Conservation (phyloP, 2,797 vertebrate genomes). For the Amblyopsis hoosieri region DNA sequence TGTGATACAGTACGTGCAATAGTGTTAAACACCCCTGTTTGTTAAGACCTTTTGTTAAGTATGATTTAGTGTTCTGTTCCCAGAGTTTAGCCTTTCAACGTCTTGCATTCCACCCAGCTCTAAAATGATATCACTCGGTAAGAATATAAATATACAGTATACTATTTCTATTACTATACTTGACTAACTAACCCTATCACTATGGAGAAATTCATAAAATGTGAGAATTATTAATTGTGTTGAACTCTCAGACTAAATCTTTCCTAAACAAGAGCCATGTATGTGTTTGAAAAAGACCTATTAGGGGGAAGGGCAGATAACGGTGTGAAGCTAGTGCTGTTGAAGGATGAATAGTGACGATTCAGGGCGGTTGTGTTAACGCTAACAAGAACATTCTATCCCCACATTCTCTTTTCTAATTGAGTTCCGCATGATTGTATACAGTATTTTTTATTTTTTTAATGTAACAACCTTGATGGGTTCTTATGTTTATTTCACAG, state of each 20-base stretch:
- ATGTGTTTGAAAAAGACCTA: background rate
- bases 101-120: background rate
- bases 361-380: background rate
- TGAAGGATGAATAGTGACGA: too few relatives aligned
- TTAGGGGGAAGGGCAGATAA: too few relatives aligned
- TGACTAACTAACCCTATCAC: too few relatives aligned
- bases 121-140: conserved; percentile 1
- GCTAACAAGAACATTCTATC: background rate
- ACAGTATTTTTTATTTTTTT: background rate
- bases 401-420: background rate
- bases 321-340: too few relatives aligned
- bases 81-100: background rate
- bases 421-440: background rate
- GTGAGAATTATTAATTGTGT: too few relatives aligned
- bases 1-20: background rate
- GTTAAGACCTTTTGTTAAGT: too few relatives aligned
- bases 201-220: too few relatives aligned
- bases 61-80: too few relatives aligned
- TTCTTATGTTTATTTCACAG: conserved; percentile 72
- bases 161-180: too few relatives aligned
- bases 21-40: background rate
- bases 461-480: conserved; percentile 1
- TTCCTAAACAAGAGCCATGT: conserved; percentile 31
- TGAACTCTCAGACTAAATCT: conserved; percentile 24
- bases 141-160: conserved; percentile 2